Conservation (phyloP, 2,113 vertebrate genomes). For the Caloenas nicobarica region DNA sequence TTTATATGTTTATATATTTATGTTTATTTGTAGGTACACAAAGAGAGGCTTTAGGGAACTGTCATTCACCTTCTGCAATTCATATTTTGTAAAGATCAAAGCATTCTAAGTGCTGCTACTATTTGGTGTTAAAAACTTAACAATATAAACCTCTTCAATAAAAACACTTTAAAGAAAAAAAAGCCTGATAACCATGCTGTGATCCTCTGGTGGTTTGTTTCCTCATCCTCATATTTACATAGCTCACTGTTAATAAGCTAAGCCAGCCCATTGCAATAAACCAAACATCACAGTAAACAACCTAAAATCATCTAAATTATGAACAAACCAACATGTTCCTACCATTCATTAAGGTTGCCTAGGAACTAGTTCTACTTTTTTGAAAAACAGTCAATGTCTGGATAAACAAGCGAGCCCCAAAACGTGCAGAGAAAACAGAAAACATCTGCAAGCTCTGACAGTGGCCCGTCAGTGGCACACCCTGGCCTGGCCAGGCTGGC, state of each 20-base stretch:
- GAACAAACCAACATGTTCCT: neutral
- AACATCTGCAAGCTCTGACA: neutral
- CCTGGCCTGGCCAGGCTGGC: neutral
- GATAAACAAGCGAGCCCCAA: neutral
- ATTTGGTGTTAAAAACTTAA: neutral
- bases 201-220: neutral
- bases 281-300: constrained; percentile 21
- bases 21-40: neutral
- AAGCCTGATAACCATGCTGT: neutral
- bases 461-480: neutral
- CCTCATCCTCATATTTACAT: neutral
- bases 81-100: neutral
- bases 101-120: neutral
- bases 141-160: neutral
- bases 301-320: constrained; percentile 15
- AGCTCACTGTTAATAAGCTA: neutral
- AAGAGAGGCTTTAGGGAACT: neutral
- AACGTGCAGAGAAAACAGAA: neutral
- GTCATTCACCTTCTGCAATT: neutral
- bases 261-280: constrained; percentile 12
- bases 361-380: constrained; percentile 12
- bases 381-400: neutral
- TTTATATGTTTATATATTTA: neutral
- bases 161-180: neutral
- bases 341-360: constrained; percentile 31